Evolutionary conservation across 2,797 vertebrate species (phyloP), one percentile per base, ranked within the genome.

Genomic region (Amblyopsis hoosieri): DNA sequence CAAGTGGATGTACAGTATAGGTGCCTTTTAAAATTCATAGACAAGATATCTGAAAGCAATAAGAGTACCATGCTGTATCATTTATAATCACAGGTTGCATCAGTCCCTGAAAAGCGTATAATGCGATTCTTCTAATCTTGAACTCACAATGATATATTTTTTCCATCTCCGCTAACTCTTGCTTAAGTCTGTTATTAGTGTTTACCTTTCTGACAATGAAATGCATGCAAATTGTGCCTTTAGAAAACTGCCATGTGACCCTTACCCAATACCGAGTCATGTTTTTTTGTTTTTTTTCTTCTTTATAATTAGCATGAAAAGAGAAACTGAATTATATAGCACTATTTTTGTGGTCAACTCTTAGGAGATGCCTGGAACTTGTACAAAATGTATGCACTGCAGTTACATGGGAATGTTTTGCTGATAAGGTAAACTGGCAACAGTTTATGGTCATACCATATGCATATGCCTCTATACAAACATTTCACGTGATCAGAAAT

Each of bases 221-320:
- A 88, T 75, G 84, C 82, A 88, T 90, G 86, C 81, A 74, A 54
- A 80, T 78, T 82, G 89, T 90, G 89, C 89, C 87, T 90, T 88
- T 69, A 66, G 75, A n/a, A 76, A 55, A 64, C 67, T 51, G 59
- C 37, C 57, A 67, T 59, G 45, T 45, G 19, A 54, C 73, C 62
- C 61, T 52, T 60, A 57, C 68, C 51, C 12, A 59, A 54, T 69
- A 76, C 73, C 68, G 79, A 72, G 70, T 67, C 57, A 74, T 47
- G 47, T 62, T 4, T 64, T 29, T 4, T 29, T 0, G 23, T 1
- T 4, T 29, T 29, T 19, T 15, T 62, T 59, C 51, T 48, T 75
- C 82, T 70, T 67, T 64, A 64, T 46, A 52, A 52, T 51, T 50
- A 67, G 69, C 69, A 72, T 75, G 2, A 76, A 60, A 49, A 62